Conservation (phyloP, 2,888 invertebrate species). For the Tinea semifulvella region DNA sequence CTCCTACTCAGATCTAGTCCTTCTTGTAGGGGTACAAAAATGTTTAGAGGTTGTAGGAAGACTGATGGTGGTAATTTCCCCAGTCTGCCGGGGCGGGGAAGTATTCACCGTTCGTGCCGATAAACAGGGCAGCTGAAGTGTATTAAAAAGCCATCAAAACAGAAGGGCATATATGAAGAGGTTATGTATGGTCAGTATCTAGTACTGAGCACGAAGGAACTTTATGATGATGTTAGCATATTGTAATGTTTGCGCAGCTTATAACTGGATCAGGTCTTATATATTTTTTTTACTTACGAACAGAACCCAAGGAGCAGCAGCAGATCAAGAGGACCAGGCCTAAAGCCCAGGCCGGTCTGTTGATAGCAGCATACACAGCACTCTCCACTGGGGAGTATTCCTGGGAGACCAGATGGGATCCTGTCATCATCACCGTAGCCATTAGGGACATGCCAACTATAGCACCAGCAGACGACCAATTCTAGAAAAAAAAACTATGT, state of each 20-base stretch:
- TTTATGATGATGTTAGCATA: too few species aligned
- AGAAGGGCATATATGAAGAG: neutral
- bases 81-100: too few species aligned
- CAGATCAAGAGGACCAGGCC: conserved; percentile 56
- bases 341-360: conserved; percentile 63
- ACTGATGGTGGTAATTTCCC: too few species aligned
- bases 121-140: too few species aligned
- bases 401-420: conserved; percentile 59
- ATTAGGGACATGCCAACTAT: conserved; percentile 46
- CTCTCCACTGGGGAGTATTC: conserved; percentile 58
- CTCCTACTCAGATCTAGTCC: too few species aligned
- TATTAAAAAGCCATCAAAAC: too few species aligned
- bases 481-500: conserved; percentile 36
- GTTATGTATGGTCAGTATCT: neutral
- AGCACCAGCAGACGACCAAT: conserved; percentile 48
- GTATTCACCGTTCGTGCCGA: too few species aligned
- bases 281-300: conserved; percentile 42
- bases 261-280: too few species aligned
- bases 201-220: too few species aligned
- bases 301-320: conserved; percentile 61
- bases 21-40: too few species aligned
- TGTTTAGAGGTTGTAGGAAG: too few species aligned
- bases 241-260: too few species aligned
- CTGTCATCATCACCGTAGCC: conserved; percentile 51
- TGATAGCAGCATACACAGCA: conserved; percentile 64